Evolutionary conservation across 2,797 vertebrate genomes (phyloP), one percentile per base, ranked within the genome.

Genomic region (Sarcoramphus papa): DNA sequence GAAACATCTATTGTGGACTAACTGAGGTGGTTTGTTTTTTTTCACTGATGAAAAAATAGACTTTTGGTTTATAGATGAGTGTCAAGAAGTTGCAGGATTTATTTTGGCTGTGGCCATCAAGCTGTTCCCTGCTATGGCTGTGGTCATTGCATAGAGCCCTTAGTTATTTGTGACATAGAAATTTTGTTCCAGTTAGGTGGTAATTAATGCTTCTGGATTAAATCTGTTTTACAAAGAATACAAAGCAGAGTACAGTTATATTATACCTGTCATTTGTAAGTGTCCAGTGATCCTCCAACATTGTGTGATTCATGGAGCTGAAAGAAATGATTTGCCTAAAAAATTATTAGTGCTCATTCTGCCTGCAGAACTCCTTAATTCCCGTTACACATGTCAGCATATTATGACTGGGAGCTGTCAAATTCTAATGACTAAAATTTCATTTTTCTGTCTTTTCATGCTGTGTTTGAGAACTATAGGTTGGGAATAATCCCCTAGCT

Each of bases 381-480:
- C 96, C 95, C 2, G 31, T 97, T 98, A 96, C 95, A 97, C 80
- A 68, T 97, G 96, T 98, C 98, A 97, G 98, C 95, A 96, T 98
- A 96, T 98, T 97, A 93, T 97, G 98, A 97, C 97, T 97, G 94
- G 90, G 73, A 97, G 90, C 95, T 97, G 97, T 98, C 98, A 98
- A 94, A 95, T 97, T 97, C 97, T 97, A 97, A 98, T 94, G 96
- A 97, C 86, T 94, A 96, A 97, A 97, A 97, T 97, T 97, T 97
- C 65, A 96, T 97, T 97, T 97, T 97, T 97, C 92, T 98, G 78
- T 93, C 95, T 97, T 98, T 97, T 95, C 93, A 93, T 33, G 84
- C 97, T 97, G 96, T 92, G 94, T 96, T 97, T 96, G 92, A 98
- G 97, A 98, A 92, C 90, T 97, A 96, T 93, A 97, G 83, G 95